Conservation (phyloP, 2,888 invertebrate species). For the Drosophila algonquin region DNA sequence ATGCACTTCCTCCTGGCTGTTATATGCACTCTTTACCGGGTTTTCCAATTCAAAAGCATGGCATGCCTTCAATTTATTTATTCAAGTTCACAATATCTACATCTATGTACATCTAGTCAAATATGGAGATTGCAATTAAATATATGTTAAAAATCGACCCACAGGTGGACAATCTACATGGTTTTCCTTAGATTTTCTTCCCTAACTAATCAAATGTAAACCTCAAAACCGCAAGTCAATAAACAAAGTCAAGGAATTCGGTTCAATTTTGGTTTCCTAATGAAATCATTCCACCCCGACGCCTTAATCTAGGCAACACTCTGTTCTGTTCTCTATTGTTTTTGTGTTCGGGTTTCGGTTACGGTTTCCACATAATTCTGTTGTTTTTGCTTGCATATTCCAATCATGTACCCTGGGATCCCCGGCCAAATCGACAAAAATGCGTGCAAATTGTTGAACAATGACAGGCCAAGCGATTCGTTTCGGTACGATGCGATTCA, state of each 20-base stretch:
- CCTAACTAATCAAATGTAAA: neutral
- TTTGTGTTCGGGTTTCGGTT: conserved; percentile 3
- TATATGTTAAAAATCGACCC: neutral
- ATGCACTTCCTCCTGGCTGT: too few species aligned
- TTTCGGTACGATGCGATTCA: conserved; percentile 9
- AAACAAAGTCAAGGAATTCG: neutral
- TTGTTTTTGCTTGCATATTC: conserved; percentile 30
- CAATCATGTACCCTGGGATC: conserved; percentile 31
- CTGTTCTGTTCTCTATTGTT: neutral
- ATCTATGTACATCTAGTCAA: neutral
- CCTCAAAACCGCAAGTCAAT: neutral
- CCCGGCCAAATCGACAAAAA: conserved; percentile 8
- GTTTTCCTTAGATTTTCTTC: neutral
- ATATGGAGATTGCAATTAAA: neutral
- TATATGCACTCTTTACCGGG: too few species aligned
- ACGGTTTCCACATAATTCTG: neutral
- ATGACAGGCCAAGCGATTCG: conserved; percentile 35
- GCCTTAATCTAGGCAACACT: conserved; percentile 25
- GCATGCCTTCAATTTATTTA: too few species aligned
- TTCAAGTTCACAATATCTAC: too few species aligned
- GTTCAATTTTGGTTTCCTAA: conserved; percentile 33
- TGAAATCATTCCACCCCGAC: conserved; percentile 23
- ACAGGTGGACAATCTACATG: neutral
- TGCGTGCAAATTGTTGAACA: conserved; percentile 30
- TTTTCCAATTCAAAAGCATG: too few species aligned